Evolutionary conservation across 1,140 invertebrate species (phyloP), one percentile per base, ranked within the genome.

Genomic region (Microplitis mediator): DNA sequence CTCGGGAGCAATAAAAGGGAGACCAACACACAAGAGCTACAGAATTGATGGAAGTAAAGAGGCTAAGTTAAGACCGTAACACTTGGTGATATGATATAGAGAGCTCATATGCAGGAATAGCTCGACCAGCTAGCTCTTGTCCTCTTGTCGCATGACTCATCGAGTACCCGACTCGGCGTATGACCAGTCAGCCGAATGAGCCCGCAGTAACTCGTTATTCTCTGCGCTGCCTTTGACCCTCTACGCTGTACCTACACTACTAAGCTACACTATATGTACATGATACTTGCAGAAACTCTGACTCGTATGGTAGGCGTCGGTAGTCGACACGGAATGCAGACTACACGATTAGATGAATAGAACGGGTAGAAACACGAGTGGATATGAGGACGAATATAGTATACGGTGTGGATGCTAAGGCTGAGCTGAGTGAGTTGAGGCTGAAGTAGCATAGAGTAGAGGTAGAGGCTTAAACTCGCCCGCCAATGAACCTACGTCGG

Each of bases 131-230:
- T 75, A 71, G 76, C 72, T 51, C 32, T 58, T 54, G 51, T 45
- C 67, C 61, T 50, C 56, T 32, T 51, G 23, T 36, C 65, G 75
- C 73, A 74, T 84, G 83, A 84, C 76, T 85, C 81, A 85, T 79
- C 77, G 79, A 23, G 23, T 23, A 23, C 23, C 23, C 23, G 23
- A 81, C 79, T 83, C 71, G 76, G 75, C 77, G 78, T 84, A 82
- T 82, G 82, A 84, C 83, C 83, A 81, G 81, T 82, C 75, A 83
- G 82, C 81, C 80, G 78, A 66, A 50, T 50, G 62, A 36, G 65
- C 62, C 70, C 67, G 32, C 13, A 31, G 14, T 76, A 13, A 72
- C 72, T 71, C 69, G 61, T 72, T 23, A 23, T n/a, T 6, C 52
- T 54, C n/a, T 67, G 56, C 39, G 60, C 23, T 52, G 63, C 69